Base-by-base conservation (phyloP, 2,888 invertebrate species). In the Cryptocephalus moraei region DNA sequence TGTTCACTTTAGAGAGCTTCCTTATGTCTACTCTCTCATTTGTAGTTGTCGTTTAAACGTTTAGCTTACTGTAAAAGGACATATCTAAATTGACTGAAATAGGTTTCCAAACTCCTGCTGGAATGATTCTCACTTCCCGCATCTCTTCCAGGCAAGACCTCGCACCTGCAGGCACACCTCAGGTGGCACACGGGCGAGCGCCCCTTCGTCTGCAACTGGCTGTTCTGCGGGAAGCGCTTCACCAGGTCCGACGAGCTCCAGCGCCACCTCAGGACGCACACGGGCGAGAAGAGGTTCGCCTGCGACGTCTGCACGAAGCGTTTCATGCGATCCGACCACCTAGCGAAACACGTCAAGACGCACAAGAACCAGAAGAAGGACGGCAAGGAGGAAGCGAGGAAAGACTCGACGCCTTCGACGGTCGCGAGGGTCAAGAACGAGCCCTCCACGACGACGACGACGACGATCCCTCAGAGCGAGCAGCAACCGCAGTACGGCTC, bases 171-270 rank as follows among this genome's bases (percentile, higher is more conserved):
- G 44, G 66, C 70, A 0, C 70, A 70, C 53, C 52, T 70, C 0
- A 61, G 94, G 43, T 92, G 91, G 92, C 95, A 95, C 65, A 90
- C 89, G 0, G 92, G 92, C 0, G 94, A 94, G 64, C 75, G 92
- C 8, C 94, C 94, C 0, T 94, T 91, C 65, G 81, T 85, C 1
- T 94, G 94, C 71, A 82, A 82, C 64, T 91, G 90, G 90, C 65
- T 89, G 45, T 87, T 87, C 60, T 94, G 94, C 66, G 90, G 89
- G 8, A 93, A 93, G 66, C 75, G 87, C 3, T 94, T 94, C 71
- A 93, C 93, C 1, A 79, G 94, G 44, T 91, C 91, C 33, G 93
- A 94, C 65, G 93, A 94, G 65, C 73, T 94, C 33, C 91, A 91
- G 66, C 78, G 93, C 39, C 94, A 94, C 64, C 73, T 87, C 12